Evolutionary conservation across 2,113 vertebrate species (phyloP).

Genomic region (Picathartes gymnocephalus): DNA sequence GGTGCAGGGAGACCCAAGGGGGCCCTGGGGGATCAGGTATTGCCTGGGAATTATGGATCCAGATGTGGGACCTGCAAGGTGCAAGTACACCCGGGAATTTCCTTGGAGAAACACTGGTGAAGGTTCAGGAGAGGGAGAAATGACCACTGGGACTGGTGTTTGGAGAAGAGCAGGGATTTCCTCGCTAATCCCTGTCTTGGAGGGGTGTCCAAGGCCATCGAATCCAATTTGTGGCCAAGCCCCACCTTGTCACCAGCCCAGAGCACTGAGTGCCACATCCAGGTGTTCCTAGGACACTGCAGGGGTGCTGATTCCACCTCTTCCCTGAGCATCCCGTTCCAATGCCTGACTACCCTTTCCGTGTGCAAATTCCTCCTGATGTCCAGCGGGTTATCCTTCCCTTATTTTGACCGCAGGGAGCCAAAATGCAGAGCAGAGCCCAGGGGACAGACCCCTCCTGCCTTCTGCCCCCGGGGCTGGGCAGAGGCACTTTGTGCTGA

Average conservation of each 20-base stretch:
- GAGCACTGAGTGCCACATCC: background rate
- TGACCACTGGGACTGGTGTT: background rate
- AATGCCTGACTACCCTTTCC: background rate
- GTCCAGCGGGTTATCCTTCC: background rate
- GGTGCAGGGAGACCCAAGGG: rapidly evolving
- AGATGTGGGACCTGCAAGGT: rapidly evolving
- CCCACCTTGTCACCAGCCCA: background rate
- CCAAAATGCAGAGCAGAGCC: background rate
- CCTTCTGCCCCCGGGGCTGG: background rate
- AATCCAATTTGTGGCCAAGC: background rate
- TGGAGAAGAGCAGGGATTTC: background rate
- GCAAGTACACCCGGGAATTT: background rate
- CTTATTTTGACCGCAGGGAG: background rate
- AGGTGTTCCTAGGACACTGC: background rate
- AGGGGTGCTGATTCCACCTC: background rate
- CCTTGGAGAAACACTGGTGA: rapidly evolving
- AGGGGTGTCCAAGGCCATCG: background rate
- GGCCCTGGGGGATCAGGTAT: no score
- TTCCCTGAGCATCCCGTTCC: background rate
- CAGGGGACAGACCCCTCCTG: background rate
- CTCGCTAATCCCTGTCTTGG: background rate
- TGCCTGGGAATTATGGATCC: no score
- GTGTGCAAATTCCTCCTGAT: background rate
- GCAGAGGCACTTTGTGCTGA: background rate
- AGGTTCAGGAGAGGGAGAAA: background rate